Base-by-base conservation (phyloP, 2,888 invertebrate genomes). In the Chrysina gloriosa region DNA sequence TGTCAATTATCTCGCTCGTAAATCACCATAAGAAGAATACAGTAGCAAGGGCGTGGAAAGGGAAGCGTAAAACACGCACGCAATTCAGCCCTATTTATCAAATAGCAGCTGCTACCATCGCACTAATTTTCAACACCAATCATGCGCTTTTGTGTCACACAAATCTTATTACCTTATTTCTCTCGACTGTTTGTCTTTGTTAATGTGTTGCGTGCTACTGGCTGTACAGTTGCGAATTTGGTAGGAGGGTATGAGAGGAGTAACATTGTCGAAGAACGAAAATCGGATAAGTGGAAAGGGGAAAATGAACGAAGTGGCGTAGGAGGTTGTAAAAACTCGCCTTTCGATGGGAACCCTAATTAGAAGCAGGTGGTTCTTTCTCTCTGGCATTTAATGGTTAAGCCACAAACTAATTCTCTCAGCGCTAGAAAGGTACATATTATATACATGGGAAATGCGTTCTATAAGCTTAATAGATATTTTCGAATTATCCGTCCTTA, bases 151-250 rank as follows among this genome's bases (percentile, higher is more conserved):
- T 61, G 42, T 61, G 58, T 42, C 58, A 29, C 58, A 61, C 58
- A 61, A 61, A 61, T 61, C 58, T 61, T 61, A 61, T 61, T 61
- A 61, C 58, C 58, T 61, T 61, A 61, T 61, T 61, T 61, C 58
- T 61, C 58, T 42, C 58, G 42, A 42, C 27, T 61, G 58, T 61
- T 61, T 61, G 42, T 61, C 58, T 61, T 61, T 61, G 58, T 61
- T 61, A 61, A 61, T 61, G 58, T 29, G 58, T 27, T 42, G 27
- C 23, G 42, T 61, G 58, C 16, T 56, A 36, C 21, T 14, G 27
- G 58, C 16, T 14, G 11, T 52, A 31, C 31, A 29, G 31, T 42
- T 27, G 58, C 58, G 42, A 61, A 61, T 61, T 42, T 27, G 42
- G 42, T 45, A 25, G 42, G 42, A 14, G 42, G 16, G 31, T 3